phyloP scores from a whole-genome alignment of 2,888 invertebrate species.

The Criorhina ranunculi region DNA sequence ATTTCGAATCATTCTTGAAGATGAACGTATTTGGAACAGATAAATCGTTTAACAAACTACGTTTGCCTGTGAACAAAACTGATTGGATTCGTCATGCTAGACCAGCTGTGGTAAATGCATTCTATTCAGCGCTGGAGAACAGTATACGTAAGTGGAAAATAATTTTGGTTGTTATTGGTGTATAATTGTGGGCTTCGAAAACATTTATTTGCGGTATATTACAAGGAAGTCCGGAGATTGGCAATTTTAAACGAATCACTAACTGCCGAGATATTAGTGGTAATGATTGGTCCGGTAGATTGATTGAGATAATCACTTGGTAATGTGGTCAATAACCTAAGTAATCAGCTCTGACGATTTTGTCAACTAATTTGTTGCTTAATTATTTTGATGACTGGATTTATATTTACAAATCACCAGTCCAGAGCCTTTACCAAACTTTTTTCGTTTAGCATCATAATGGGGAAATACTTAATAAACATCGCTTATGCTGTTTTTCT shows the following conservation, averaged over 20 bases:
- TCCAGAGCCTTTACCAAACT: too few species aligned
- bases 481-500: too few species aligned
- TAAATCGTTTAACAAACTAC: slow-evolving; percentile 90
- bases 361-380: neutral
- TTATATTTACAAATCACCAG: neutral
- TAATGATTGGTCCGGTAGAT: slow-evolving; percentile 9
- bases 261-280: neutral
- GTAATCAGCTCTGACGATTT: slow-evolving; percentile 8
- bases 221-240: slow-evolving; percentile 8
- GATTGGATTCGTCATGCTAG: slow-evolving; percentile 94
- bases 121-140: slow-evolving; percentile 93
- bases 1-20: slow-evolving; percentile 91
- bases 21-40: slow-evolving; percentile 92
- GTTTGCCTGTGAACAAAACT: slow-evolving; percentile 92
- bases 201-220: neutral
- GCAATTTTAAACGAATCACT: slow-evolving; percentile 30
- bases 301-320: slow-evolving; percentile 17
- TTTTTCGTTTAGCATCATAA: too few species aligned
- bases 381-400: neutral
- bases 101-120: slow-evolving; percentile 94
- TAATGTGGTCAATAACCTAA: slow-evolving; percentile 36
- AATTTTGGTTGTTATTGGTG: slow-evolving; percentile 17
- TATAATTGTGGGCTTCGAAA: neutral
- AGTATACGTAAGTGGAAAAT: slow-evolving; percentile 90
- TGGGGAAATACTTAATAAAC: too few species aligned